Evolutionary conservation across 2,888 invertebrate genomes (phyloP).

Genomic region (Folsomia candida): DNA sequence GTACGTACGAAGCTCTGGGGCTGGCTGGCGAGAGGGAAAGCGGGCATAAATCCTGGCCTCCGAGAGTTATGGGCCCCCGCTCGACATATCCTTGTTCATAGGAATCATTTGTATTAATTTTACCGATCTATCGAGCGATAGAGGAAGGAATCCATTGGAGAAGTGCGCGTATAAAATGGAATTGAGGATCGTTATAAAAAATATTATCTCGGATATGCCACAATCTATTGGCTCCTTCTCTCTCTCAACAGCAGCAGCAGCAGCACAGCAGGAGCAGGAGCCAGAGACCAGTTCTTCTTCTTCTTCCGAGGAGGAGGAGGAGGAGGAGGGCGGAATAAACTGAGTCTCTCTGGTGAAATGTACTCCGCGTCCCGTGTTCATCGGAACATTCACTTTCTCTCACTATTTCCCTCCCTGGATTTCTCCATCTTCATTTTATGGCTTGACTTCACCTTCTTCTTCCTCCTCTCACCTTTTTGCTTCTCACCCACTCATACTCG

Average conservation of each 20-base stretch:
- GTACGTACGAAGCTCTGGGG: too few species aligned
- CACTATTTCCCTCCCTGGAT: slow-evolving; percentile 2
- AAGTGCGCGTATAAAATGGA: slow-evolving; percentile 24
- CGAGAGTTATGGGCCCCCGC: slow-evolving; percentile 46
- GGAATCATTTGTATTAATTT: slow-evolving; percentile 51
- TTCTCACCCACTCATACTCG: slow-evolving; percentile 21
- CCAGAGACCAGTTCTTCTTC: background rate
- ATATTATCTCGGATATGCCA: slow-evolving; percentile 47
- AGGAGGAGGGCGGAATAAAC: slow-evolving; percentile 1
- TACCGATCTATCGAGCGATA: slow-evolving; percentile 47
- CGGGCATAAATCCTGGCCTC: slow-evolving; percentile 44
- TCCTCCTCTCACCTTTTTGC: slow-evolving; percentile 19
- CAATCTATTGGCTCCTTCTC: slow-evolving; percentile 39
- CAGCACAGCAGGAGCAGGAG: too few species aligned
- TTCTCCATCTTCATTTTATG: slow-evolving; percentile 19
- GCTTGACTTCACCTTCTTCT: slow-evolving; percentile 21
- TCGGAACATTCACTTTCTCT: background rate
- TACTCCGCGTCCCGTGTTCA: background rate
- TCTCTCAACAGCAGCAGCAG: slow-evolving; percentile 1
- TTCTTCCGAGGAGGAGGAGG: background rate
- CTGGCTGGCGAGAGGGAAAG: slow-evolving; percentile 13
- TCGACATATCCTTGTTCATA: slow-evolving; percentile 49
- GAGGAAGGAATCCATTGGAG: slow-evolving; percentile 38
- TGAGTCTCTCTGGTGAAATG: background rate
- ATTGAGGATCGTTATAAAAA: slow-evolving; percentile 44